phyloP scores from a whole-genome alignment of 2,797 vertebrate genomes.

The Anabas testudineus region DNA sequence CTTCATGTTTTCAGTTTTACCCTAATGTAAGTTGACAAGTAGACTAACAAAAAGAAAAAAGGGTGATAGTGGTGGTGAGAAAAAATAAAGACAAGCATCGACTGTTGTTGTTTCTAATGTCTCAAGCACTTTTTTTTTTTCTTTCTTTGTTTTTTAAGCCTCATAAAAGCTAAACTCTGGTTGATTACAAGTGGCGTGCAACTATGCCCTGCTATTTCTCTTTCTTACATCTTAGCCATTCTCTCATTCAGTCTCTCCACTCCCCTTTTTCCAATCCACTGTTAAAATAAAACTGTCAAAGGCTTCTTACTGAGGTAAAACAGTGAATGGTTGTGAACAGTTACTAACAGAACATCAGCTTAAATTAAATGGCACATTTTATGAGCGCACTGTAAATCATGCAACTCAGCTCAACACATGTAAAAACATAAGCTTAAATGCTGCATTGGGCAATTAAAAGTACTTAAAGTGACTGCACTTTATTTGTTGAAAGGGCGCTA shows the following conservation, averaged over 20 bases:
- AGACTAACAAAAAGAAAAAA: slow-evolving; percentile 6
- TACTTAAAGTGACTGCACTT: slow-evolving; percentile 53
- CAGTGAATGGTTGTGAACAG: slow-evolving; percentile 72
- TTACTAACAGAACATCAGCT: slow-evolving; percentile 66
- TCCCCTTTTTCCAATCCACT: slow-evolving; percentile 35
- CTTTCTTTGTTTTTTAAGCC: slow-evolving; percentile 47
- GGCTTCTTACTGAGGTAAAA: slow-evolving; percentile 58
- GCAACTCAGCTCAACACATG: slow-evolving; percentile 39
- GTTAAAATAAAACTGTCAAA: slow-evolving; percentile 54
- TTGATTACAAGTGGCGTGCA: slow-evolving; percentile 63
- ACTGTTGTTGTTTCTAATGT: slow-evolving; percentile 65
- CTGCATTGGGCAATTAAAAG: slow-evolving; percentile 64
- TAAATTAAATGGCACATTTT: slow-evolving; percentile 78
- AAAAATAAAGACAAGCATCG: slow-evolving; percentile 49
- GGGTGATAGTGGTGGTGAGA: slow-evolving; percentile 17
- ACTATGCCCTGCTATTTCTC: slow-evolving; percentile 60
- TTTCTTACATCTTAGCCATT: slow-evolving; percentile 7
- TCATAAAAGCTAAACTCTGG: slow-evolving; percentile 62
- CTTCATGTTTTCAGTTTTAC: slow-evolving; percentile 20
- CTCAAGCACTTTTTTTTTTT: slow-evolving; percentile 47
- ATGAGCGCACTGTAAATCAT: slow-evolving; percentile 71
- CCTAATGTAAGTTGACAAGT: slow-evolving; percentile 63
- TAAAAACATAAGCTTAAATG: slow-evolving; percentile 68
- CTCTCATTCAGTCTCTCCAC: slow-evolving; percentile 15
- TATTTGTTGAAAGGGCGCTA: slow-evolving; percentile 46